Evolutionary conservation across 2,797 vertebrate genomes (phyloP).

Genomic region (Hemibagrus guttatus): DNA sequence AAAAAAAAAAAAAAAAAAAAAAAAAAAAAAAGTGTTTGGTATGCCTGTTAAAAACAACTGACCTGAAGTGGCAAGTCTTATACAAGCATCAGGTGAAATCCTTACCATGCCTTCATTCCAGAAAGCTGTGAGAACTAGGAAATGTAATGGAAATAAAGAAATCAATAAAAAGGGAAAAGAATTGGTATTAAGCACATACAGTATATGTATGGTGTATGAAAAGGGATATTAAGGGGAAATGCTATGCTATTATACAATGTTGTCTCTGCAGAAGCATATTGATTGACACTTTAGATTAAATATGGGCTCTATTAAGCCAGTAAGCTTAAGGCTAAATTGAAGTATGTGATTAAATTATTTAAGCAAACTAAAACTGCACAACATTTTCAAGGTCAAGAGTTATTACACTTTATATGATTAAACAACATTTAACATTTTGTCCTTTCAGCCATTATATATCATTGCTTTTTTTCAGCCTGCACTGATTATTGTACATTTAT

Average conservation of each 20-base stretch:
- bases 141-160: neutral
- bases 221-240: neutral
- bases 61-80: conserved; percentile 8
- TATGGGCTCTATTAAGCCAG: neutral
- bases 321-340: neutral
- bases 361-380: neutral
- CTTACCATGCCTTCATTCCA: neutral
- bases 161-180: neutral
- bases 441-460: neutral
- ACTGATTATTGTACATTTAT: conserved; percentile 4
- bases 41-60: conserved; percentile 15
- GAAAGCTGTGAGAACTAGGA: neutral
- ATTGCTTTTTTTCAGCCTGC: neutral
- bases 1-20: too few relatives aligned
- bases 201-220: neutral
- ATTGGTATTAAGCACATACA: neutral
- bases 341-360: conserved; percentile 2
- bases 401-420: neutral
- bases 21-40: conserved; percentile 37
- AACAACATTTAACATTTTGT: neutral
- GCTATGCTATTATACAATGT: neutral
- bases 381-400: conserved; percentile 15
- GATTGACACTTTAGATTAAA: neutral
- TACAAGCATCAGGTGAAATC: neutral
- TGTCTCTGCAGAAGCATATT: neutral